Percentiles rank a stretch among this genome's conserved stretches.
Evolutionary conservation across 2,888 invertebrate species (phyloP).

Genomic region (Cabera pusaria): DNA sequence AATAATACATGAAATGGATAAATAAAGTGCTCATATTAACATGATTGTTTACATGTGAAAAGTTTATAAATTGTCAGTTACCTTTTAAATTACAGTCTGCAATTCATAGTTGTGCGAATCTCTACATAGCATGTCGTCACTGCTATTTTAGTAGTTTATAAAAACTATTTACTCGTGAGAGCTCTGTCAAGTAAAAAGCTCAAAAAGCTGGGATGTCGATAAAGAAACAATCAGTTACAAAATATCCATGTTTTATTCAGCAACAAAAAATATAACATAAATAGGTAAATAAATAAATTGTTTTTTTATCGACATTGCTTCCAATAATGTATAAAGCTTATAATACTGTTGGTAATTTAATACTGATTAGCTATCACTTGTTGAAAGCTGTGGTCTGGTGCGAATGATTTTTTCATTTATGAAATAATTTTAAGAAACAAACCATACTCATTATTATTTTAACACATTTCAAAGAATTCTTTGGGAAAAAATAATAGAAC

Average conservation of each 20-base stretch:
- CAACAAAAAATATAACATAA: constrained; percentile 3
- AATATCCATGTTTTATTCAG: constrained; percentile 18
- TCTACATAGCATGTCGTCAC: constrained; percentile 21
- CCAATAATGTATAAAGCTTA: constrained; percentile 16
- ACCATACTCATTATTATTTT: no score
- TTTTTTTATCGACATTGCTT: constrained; percentile 21
- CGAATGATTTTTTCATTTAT: no score
- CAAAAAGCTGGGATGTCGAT: constrained; percentile 21
- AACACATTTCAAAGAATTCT: no score
- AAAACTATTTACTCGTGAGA: constrained; percentile 19
- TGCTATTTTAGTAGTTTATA: constrained; percentile 21
- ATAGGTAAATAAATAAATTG: constrained; percentile 10
- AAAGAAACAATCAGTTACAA: constrained; percentile 19
- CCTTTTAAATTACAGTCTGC: constrained; percentile 21
- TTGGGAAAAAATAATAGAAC: no score
- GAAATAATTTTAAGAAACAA: no score
- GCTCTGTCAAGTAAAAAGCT: constrained; percentile 24
- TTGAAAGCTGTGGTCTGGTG: constrained; percentile 6
- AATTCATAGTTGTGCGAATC: constrained; percentile 18
- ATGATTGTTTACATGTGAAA: constrained; percentile 24
- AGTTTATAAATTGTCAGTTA: constrained; percentile 16
- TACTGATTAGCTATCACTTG: constrained; percentile 25
- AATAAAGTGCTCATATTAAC: constrained; percentile 17
- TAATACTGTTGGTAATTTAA: constrained; percentile 23
- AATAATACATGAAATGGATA: constrained; percentile 19